Base-by-base conservation (phyloP, 2,888 invertebrate species). In the Cheilosia grossa region DNA sequence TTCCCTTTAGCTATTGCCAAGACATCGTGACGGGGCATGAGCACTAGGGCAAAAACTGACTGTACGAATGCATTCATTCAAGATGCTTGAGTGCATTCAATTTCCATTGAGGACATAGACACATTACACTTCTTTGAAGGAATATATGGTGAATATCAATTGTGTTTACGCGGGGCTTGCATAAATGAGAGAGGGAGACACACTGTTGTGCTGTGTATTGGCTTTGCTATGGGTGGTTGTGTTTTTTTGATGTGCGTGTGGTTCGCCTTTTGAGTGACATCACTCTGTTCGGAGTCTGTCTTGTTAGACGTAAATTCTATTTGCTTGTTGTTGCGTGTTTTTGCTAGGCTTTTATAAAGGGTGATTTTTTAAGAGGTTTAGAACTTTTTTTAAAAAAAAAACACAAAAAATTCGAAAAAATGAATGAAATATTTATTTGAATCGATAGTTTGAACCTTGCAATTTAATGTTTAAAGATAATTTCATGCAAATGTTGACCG, bases 241-340 rank as follows among this genome's bases (percentile, higher is more conserved):
- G 44, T 33, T 64, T 58, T 27, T 56, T 63, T 51, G 19, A 69
- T 58, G 63, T 78, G 82, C 82, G 61, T 78, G 66, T 78, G 66
- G 64, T 30, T 56, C 24, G 59, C 44, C 37, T 30, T 73, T 73
- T 67, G 79, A 83, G 63, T 83, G 83, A 83, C 79, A 83, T 59
- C 83, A 83, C 83, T n/a, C n/a, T n/a, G n/a, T n/a, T 74, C 64
- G 10, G 59, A 21, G 72, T 58, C 69, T 47, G 83, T 83, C 79
- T 83, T 83, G 74, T 79, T 83, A 75, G 83, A 83, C 74, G 70
- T 63, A 79, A 58, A 69, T 83, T 83, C 59, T 59, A 59, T 66
- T 53, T 78, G 53, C 33, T 61, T 53, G 15, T 63, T 82, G 42
- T n/a, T 53, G 44, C 13, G 0, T 47, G 37, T n/a, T 27, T 24